phyloP scores from a whole-genome alignment of 2,888 invertebrate species.

The Volucella inflata region DNA sequence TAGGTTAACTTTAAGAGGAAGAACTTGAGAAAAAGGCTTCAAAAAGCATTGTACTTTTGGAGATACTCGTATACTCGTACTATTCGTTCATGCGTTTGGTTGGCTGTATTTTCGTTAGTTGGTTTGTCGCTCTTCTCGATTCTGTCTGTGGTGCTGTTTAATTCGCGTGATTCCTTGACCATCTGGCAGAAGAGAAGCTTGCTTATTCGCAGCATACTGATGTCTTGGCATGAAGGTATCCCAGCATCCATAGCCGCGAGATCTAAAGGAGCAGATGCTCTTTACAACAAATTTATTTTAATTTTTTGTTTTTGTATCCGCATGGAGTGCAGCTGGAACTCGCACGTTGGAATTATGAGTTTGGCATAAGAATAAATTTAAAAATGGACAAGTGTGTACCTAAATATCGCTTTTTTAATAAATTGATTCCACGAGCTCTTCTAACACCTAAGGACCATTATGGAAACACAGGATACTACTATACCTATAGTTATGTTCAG shows the following conservation, averaged over 20 bases:
- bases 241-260: slow-evolving; percentile 64
- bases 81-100: slow-evolving; percentile 48
- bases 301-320: no score
- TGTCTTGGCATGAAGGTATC: no score
- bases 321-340: no score
- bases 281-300: slow-evolving; percentile 35
- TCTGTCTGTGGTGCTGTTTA: slow-evolving; percentile 24
- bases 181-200: slow-evolving; percentile 66
- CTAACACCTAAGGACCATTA: no score
- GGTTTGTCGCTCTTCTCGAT: slow-evolving; percentile 6
- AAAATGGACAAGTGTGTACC: no score
- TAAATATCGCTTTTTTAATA: no score
- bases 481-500: no score
- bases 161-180: slow-evolving; percentile 66
- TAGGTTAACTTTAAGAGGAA: slow-evolving; percentile 36
- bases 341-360: no score
- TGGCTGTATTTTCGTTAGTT: not conserved
- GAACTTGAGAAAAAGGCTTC: slow-evolving; percentile 51
- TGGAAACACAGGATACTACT: no score
- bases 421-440: no score
- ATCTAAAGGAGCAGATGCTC: slow-evolving; percentile 67
- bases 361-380: no score
- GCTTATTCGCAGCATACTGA: slow-evolving; percentile 3
- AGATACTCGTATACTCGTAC: slow-evolving; percentile 24
- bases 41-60: slow-evolving; percentile 50